A percentile compares a stretch with the other conserved stretches of the same genome.
These are phyloP conservation scores for Cichlasoma orientale DNA, from an alignment of 2,797 vertebrate genomes.

Conservation along the genomic window DNA sequence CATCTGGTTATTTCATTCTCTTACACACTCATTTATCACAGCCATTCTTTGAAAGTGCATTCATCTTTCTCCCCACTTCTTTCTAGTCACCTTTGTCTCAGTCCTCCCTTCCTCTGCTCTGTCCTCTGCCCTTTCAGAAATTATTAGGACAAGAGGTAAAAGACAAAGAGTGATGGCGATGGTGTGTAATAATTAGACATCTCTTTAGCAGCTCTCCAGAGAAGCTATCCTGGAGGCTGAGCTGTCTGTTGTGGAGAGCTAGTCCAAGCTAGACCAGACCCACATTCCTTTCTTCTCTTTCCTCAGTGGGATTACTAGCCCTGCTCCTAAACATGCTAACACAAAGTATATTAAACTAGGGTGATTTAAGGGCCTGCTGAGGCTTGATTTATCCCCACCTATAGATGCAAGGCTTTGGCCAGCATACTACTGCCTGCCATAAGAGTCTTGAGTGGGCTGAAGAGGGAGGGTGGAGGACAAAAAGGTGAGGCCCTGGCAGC, in stretches of 20 bases:
- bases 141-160: constrained; percentile 23
- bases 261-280: constrained; percentile 18
- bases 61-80: constrained; percentile 7
- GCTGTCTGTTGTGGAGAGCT: constrained; percentile 46
- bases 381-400: constrained; percentile 59
- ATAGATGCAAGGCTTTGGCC: constrained; percentile 47
- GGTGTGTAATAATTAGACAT: constrained; percentile 64
- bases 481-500: constrained; percentile 18
- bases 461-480: constrained; percentile 17
- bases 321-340: constrained; percentile 40
- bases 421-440: constrained; percentile 30
- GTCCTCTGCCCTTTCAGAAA: constrained; percentile 4
- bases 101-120: neutral
- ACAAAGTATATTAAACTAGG: constrained; percentile 49
- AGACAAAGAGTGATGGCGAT: constrained; percentile 31
- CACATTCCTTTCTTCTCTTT: constrained; percentile 31
- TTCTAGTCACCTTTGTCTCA: constrained; percentile 10
- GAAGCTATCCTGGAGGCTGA: constrained; percentile 35
- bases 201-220: constrained; percentile 55
- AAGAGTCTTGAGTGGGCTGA: constrained; percentile 20
- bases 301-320: constrained; percentile 13
- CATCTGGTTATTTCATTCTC: constrained; percentile 45
- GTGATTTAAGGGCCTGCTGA: constrained; percentile 64
- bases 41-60: constrained; percentile 4
- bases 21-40: constrained; percentile 31